phyloP scores from a whole-genome alignment of 2,888 invertebrate genomes.

The Ptychoptera contaminata region DNA sequence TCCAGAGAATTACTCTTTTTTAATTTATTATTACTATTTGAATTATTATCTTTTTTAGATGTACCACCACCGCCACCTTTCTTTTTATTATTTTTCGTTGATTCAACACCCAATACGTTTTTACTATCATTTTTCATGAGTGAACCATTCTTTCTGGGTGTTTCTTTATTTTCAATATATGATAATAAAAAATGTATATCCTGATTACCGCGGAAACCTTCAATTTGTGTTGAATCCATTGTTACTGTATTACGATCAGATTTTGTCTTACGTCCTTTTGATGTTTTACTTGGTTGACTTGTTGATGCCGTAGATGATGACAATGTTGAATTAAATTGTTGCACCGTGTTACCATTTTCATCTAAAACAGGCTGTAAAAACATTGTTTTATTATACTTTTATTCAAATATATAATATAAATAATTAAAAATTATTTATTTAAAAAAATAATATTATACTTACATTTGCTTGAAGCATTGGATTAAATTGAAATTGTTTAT shows the following conservation, averaged over 20 bases:
- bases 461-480: too few relatives aligned
- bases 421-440: too few relatives aligned
- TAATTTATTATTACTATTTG: constrained; percentile 17
- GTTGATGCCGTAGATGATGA: constrained; percentile 33
- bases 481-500: too few relatives aligned
- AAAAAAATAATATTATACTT: too few relatives aligned
- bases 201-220: constrained; percentile 64
- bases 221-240: constrained; percentile 41
- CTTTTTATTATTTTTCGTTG: constrained; percentile 19
- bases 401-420: too few relatives aligned
- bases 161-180: constrained; percentile 49
- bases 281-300: constrained; percentile 42
- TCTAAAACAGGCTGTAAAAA: constrained; percentile 28
- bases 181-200: constrained; percentile 61
- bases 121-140: not conserved
- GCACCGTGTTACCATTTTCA: constrained; percentile 66
- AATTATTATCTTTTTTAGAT: constrained; percentile 3
- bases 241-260: constrained; percentile 35
- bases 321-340: constrained; percentile 34
- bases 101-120: too few relatives aligned
- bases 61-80: constrained; percentile 8
- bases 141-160: constrained; percentile 4
- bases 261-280: constrained; percentile 39
- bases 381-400: too few relatives aligned
- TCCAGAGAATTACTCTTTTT: constrained; percentile 67